A percentile compares a stretch with the other conserved stretches of the same genome.
These are phyloP conservation scores for Mythimna pallens DNA, from an alignment of 2,888 invertebrate species.

Conservation along the genomic window DNA sequence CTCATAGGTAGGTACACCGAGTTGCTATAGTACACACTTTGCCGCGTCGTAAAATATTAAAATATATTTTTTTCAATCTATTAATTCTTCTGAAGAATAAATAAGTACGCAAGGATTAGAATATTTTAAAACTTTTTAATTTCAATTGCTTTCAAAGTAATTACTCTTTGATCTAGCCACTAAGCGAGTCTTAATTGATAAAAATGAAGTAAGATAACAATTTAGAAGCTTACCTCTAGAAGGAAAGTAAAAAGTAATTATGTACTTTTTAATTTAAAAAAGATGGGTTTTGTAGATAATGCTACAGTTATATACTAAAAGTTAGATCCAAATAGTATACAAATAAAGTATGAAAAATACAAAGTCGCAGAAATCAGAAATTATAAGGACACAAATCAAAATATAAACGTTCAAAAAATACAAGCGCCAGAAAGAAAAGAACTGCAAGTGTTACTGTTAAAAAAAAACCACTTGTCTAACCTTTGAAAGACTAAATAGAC, in stretches of 20 bases:
- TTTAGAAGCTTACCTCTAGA: conserved; percentile 24
- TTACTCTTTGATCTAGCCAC: conserved; percentile 38
- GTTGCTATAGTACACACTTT: too few species aligned
- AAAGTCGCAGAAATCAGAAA: background rate
- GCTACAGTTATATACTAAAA: background rate
- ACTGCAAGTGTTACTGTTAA: background rate
- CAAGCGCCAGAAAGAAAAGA: background rate
- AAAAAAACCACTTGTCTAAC: background rate
- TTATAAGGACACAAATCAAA: background rate
- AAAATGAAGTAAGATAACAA: conserved; percentile 20
- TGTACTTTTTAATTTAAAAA: conserved; percentile 15
- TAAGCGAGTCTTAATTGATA: conserved; percentile 14
- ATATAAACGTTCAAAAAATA: background rate
- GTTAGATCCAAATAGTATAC: background rate
- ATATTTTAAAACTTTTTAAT: conserved; percentile 20
- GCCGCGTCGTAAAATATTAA: too few species aligned
- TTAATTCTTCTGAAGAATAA: background rate
- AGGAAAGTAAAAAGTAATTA: conserved; percentile 20
- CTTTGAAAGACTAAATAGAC: conserved; percentile 13
- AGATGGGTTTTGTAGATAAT: conserved; percentile 7
- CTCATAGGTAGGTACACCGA: too few species aligned
- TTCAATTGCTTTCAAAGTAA: conserved; percentile 38
- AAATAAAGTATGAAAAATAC: background rate
- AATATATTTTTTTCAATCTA: too few species aligned
- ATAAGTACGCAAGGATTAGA: background rate